Evolutionary conservation across 2,113 vertebrate species (phyloP).

Genomic region (Menura novaehollandiae): DNA sequence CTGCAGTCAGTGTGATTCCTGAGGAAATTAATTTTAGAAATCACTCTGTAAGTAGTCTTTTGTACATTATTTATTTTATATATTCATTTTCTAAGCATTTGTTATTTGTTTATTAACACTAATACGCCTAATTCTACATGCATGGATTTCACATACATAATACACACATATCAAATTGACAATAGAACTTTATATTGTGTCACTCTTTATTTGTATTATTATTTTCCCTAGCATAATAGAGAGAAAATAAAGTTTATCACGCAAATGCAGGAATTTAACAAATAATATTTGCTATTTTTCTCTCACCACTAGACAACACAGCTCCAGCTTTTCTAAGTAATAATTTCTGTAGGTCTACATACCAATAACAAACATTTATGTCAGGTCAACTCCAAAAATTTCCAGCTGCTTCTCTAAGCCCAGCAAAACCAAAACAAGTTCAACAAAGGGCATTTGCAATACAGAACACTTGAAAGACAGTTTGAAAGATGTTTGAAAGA

Average conservation of each 20-base stretch:
- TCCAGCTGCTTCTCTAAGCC: not conserved
- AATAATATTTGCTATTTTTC: not conserved
- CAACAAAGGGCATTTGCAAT: constrained; percentile 33
- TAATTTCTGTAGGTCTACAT: not conserved
- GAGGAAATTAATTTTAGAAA: not conserved
- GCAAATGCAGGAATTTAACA: not conserved
- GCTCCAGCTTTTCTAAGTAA: not conserved
- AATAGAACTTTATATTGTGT: not conserved
- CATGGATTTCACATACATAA: not conserved
- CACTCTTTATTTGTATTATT: not conserved
- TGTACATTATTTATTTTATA: not conserved
- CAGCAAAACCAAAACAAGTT: not conserved
- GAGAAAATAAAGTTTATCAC: not conserved
- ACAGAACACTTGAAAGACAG: not conserved
- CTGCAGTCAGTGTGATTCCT: not conserved
- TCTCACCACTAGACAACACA: not conserved
- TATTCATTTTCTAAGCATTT: not conserved
- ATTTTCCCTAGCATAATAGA: not conserved
- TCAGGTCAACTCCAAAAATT: not conserved
- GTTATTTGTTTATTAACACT: not conserved
- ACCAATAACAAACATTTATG: not conserved
- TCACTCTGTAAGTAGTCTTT: not conserved
- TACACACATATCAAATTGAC: not conserved
- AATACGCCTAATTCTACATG: not conserved
- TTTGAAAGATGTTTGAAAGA: constrained; percentile 33